Base-by-base conservation (phyloP, 2,113 vertebrate species). In the Salvelinus fontinalis region DNA sequence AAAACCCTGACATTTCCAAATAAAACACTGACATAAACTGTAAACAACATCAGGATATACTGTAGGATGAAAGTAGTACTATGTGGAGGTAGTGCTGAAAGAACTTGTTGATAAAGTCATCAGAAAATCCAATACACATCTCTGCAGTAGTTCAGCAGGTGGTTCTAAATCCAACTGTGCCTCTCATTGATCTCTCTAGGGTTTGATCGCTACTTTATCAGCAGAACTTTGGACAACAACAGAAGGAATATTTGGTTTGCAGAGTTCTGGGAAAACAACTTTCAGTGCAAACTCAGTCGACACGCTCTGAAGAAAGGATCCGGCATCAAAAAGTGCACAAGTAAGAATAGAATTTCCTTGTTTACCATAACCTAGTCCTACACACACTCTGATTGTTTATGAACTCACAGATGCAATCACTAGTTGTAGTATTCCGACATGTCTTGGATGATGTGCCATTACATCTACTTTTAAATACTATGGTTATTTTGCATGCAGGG, bases 241-340 rank as follows among this genome's bases (percentile, higher is more conserved):
- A 93, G 97, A 71, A 90, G 97, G 31, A 98, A 99, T 84, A 97
- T 99, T 78, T 99, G 97, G 97, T 99, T 99, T 54, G 97, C 97
- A 0, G 97, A 99, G 86, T 98, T 97, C 78, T 99, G 97, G 97
- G 97, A 99, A 86, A 96, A 98, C 31, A 99, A 99, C 75, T 99
- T 99, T 90, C 96, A 97, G 31, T 99, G 97, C 92, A 98, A 97
- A 89, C 93, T 99, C 67, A 97, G 97, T 83, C 94, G 96, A 1
- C 97, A 97, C 0, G 96, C 96, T 0, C 92, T 96, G 83, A 97
- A 95, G 90, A 97, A 95, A 87, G 97, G 96, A 74, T 96, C 96
- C 39, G 94, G 94, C 83, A 89, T 96, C 90, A 99, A 97, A 83
- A 99, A 99, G 84, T 99, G 97, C 92, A 98, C 97, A 92, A 98